Conservation (phyloP, 1,140 invertebrate species). For the Acromyrmex echinatior region DNA sequence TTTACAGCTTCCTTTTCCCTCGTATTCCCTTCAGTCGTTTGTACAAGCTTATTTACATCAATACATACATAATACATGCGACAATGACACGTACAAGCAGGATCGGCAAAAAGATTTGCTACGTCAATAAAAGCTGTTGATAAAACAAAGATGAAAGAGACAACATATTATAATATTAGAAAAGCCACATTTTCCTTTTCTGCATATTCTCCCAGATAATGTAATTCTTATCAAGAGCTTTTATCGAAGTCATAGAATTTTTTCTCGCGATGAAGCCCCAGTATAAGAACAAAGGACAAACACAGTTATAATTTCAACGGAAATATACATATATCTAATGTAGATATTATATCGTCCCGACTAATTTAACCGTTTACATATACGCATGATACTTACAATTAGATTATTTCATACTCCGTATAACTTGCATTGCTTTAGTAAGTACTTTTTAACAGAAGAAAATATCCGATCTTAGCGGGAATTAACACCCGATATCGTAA, state of each 20-base stretch:
- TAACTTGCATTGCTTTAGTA: conserved; percentile 49
- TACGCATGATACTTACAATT: conserved; percentile 9
- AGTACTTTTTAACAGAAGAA: conserved; percentile 42
- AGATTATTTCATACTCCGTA: conserved; percentile 26
- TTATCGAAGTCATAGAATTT: conserved; percentile 23
- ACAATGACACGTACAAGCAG: conserved; percentile 71
- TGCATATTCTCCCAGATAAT: background rate
- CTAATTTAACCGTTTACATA: conserved; percentile 18
- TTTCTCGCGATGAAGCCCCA: conserved; percentile 51
- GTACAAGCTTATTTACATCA: conserved; percentile 75
- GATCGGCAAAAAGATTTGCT: conserved; percentile 28
- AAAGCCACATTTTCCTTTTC: background rate
- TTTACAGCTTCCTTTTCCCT: conserved; percentile 22
- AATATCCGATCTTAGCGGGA: conserved; percentile 10
- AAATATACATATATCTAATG: conserved; percentile 11
- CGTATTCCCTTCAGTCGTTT: conserved; percentile 57
- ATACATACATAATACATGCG: conserved; percentile 72
- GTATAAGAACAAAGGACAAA: conserved; percentile 58
- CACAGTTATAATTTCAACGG: conserved; percentile 30
- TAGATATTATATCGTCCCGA: conserved; percentile 13
- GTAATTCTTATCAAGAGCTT: conserved; percentile 52
- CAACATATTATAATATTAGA: background rate
- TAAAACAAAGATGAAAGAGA: conserved; percentile 19
- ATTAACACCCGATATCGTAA: conserved; percentile 27
- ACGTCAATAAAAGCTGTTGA: conserved; percentile 64